Conservation (phyloP, 2,113 vertebrate genomes). For the Eupsittula cactorum region DNA sequence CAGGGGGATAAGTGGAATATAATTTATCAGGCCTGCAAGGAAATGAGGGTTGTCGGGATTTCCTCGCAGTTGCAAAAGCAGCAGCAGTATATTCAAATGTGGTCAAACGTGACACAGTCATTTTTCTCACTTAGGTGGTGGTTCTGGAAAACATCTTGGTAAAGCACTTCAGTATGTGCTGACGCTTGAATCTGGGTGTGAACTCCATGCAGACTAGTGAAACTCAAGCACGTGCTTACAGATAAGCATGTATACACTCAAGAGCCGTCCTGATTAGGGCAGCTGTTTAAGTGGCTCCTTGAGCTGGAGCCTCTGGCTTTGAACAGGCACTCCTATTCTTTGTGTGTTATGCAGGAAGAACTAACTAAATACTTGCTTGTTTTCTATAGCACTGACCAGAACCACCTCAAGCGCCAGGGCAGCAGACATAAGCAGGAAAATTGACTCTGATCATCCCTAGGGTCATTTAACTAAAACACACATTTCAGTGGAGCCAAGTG, state of each 20-base stretch:
- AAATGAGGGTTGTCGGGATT: neutral
- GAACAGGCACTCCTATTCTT: conserved; percentile 3
- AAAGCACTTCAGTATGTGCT: neutral
- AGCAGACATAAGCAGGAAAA: conserved; percentile 49
- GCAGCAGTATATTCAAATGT: neutral
- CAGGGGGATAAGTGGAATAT: neutral
- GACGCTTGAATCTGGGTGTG: neutral
- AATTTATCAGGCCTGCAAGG: neutral
- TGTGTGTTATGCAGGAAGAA: neutral
- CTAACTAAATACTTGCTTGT: conserved; percentile 15
- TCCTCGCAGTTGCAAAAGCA: neutral
- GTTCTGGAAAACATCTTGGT: conserved; percentile 40
- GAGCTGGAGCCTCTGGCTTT: conserved; percentile 3
- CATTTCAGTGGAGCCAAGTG: conserved; percentile 45
- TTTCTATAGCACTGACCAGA: conserved; percentile 54
- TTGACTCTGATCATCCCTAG: conserved; percentile 54
- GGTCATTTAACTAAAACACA: conserved; percentile 59
- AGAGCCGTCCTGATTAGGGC: conserved; percentile 23
- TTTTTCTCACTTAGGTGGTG: conserved; percentile 39
- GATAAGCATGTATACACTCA: conserved; percentile 1
- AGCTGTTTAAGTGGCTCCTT: conserved; percentile 34
- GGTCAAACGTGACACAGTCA: neutral
- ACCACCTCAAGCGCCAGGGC: conserved; percentile 19
- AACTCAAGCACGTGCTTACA: conserved; percentile 26
- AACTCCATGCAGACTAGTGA: neutral